phyloP scores from a whole-genome alignment of 2,888 invertebrate species.

The Brachyptera risi region DNA sequence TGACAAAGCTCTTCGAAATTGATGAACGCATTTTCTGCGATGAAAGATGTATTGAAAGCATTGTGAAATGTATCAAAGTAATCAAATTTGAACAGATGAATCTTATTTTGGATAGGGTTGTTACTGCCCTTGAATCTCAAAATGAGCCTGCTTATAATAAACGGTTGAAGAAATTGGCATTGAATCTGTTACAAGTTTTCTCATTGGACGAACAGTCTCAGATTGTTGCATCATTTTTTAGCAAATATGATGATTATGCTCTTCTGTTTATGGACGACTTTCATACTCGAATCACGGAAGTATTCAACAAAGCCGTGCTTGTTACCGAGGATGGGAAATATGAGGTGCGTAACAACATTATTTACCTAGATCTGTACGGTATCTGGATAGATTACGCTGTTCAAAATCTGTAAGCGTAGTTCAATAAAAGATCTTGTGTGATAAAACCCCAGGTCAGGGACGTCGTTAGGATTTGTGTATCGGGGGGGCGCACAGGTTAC shows the following conservation, averaged over 20 bases:
- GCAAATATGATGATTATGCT: not conserved
- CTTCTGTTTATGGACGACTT: not conserved
- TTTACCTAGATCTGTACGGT: no score
- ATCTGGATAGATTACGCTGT: no score
- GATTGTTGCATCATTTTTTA: not conserved
- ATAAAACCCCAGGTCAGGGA: no score
- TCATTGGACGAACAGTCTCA: not conserved
- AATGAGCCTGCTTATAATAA: not conserved
- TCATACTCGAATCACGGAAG: not conserved
- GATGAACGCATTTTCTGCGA: constrained; percentile 10
- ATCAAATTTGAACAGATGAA: constrained; percentile 24
- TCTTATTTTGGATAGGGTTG: not conserved
- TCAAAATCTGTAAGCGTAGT: no score
- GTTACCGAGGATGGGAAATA: not conserved
- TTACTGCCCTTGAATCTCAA: not conserved
- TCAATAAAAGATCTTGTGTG: no score
- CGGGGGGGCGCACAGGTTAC: no score
- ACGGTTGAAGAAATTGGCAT: not conserved
- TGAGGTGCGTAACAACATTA: not conserved
- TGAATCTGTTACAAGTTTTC: not conserved
- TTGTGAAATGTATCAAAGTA: constrained; percentile 24
- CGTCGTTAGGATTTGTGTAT: no score
- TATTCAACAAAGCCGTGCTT: constrained; percentile 6
- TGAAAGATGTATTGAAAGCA: constrained; percentile 17
- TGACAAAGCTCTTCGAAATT: constrained; percentile 24